phyloP scores from a whole-genome alignment of 2,797 vertebrate species.

The Phrynocephalus guinanensis region DNA sequence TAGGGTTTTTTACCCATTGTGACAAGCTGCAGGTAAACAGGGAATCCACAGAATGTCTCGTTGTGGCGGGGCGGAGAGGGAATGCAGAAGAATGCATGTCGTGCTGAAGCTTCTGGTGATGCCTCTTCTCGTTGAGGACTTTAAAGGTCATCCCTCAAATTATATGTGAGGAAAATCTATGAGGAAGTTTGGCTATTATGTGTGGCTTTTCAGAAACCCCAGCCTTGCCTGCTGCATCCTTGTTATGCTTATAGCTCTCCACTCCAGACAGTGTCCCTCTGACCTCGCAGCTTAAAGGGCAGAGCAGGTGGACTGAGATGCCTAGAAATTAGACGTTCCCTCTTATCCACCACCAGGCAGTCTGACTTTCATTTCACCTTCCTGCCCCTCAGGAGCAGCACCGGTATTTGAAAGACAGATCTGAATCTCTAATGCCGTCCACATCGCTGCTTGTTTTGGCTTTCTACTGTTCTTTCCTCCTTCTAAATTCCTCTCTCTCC shows the following conservation, averaged over 20 bases:
- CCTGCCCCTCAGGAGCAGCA: conserved; percentile 55
- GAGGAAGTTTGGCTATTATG: background rate
- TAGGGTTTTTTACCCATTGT: background rate
- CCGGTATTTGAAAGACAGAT: conserved; percentile 45
- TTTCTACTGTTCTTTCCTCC: conserved; percentile 47
- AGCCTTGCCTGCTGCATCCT: too few relatives aligned
- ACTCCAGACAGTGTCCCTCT: background rate
- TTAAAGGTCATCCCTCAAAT: background rate
- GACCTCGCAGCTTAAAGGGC: background rate
- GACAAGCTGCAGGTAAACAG: background rate
- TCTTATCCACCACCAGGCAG: conserved; percentile 66
- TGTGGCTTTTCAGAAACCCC: too few relatives aligned
- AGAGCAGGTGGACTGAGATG: conserved; percentile 61
- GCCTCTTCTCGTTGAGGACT: background rate
- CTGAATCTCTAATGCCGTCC: conserved; percentile 41
- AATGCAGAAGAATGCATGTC: background rate
- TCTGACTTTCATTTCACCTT: conserved; percentile 66
- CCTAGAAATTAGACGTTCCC: conserved; percentile 56
- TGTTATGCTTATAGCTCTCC: conserved; percentile 6
- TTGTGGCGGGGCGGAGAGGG: too few relatives aligned
- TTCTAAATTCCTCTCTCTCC: background rate
- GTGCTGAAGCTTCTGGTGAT: background rate
- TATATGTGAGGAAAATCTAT: background rate
- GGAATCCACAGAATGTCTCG: background rate
- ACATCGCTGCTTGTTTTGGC: conserved; percentile 20